Percentiles rank a stretch among this genome's conserved stretches.
Evolutionary conservation across 1,140 invertebrate genomes (phyloP).

Genomic region (Vanessa atalanta): DNA sequence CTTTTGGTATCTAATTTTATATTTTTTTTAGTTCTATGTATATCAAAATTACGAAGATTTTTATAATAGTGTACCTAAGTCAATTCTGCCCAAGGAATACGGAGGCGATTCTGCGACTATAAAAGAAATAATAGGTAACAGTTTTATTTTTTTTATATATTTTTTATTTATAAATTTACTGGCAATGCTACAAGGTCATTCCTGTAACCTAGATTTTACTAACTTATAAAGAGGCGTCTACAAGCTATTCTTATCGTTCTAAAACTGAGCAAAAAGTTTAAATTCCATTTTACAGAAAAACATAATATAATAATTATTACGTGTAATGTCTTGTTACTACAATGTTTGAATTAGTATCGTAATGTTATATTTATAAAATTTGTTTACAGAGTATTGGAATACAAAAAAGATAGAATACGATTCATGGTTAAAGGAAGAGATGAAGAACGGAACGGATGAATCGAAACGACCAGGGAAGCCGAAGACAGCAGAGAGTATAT

Average conservation of each 20-base stretch:
- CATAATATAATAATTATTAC: no score
- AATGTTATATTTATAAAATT: constrained; percentile 10
- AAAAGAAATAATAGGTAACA: constrained; percentile 63
- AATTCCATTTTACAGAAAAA: no score
- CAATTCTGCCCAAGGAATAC: constrained; percentile 72
- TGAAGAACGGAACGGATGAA: constrained; percentile 81
- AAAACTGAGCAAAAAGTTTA: neutral
- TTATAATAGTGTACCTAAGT: constrained; percentile 64
- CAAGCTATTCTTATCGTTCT: no score
- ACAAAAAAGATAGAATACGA: constrained; percentile 75
- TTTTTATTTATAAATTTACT: neutral
- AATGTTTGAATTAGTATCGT: no score
- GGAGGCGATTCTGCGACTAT: constrained; percentile 67
- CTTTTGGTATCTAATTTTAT: neutral
- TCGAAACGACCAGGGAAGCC: constrained; percentile 81
- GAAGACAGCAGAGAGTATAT: constrained; percentile 81
- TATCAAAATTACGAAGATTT: constrained; percentile 62
- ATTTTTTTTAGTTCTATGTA: constrained; percentile 17
- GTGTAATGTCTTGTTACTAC: no score
- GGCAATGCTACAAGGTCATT: constrained; percentile 4
- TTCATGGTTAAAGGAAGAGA: constrained; percentile 81
- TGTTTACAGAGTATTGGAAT: constrained; percentile 73
- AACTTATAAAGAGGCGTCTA: no score
- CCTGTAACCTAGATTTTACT: constrained; percentile 1
- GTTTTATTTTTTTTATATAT: no score